Percentiles rank a stretch among this genome's conserved stretches.
Conservation (phyloP, 2,888 invertebrate species). For the Acronicta psi region DNA sequence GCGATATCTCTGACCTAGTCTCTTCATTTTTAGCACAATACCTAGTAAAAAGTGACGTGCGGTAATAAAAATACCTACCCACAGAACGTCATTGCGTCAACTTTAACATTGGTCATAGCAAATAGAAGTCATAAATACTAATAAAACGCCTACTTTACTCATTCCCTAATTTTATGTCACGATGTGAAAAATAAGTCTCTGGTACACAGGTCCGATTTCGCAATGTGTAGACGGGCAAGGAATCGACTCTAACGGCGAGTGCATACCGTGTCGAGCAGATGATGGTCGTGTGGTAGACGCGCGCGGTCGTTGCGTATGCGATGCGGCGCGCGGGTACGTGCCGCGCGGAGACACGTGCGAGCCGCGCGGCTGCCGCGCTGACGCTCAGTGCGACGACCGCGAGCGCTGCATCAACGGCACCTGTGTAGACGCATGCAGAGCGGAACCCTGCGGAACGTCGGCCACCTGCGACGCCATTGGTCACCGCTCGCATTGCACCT, state of each 20-base stretch:
- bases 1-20: constrained; percentile 3
- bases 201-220: constrained; percentile 80
- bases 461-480: constrained; percentile 94
- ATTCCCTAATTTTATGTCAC: not conserved
- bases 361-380: constrained; percentile 92
- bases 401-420: constrained; percentile 93
- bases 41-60: no score
- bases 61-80: no score
- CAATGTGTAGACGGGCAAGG: constrained; percentile 94
- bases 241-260: constrained; percentile 93
- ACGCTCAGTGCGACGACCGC: constrained; percentile 93
- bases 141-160: not conserved
- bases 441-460: constrained; percentile 92
- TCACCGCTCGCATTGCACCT: constrained; percentile 94
- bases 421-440: constrained; percentile 94
- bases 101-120: no score
- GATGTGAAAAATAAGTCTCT: not conserved
- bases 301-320: constrained; percentile 95
- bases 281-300: constrained; percentile 93
- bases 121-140: no score
- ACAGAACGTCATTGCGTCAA: no score
- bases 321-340: constrained; percentile 93
- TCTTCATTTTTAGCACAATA: not conserved
- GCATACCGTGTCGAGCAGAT: constrained; percentile 92
- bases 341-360: constrained; percentile 94